These are phyloP conservation scores for Psittacula cyanocephala DNA, from an alignment of 2,113 vertebrate species.

Conservation along the genomic window DNA sequence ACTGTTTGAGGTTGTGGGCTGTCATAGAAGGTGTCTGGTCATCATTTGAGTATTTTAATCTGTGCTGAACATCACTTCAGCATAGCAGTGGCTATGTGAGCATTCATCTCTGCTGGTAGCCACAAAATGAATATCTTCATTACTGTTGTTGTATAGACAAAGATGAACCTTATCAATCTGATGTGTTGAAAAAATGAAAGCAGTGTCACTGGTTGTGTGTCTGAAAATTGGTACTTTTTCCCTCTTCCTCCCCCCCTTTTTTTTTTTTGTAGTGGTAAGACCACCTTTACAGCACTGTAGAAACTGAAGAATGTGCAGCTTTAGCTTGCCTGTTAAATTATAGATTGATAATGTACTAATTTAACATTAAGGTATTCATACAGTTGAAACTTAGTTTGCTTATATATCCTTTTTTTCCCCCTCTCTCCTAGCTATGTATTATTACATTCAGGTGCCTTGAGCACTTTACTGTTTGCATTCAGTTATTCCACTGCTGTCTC, in stretches of 20 bases:
- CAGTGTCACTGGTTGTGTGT: not conserved
- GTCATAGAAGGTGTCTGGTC: not conserved
- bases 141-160: not conserved
- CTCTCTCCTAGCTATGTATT: rapidly evolving
- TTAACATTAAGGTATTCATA: not conserved
- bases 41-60: not conserved
- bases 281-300: not conserved
- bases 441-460: not conserved
- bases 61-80: not conserved
- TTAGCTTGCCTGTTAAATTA: not conserved
- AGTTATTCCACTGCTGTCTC: not conserved
- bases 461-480: not conserved
- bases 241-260: not conserved
- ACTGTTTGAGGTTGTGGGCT: not conserved
- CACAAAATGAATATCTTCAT: not conserved
- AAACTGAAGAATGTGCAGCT: not conserved
- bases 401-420: rapidly evolving
- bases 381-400: not conserved
- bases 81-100: not conserved
- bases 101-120: not conserved
- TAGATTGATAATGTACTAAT: not conserved
- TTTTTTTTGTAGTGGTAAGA: not conserved
- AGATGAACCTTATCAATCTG: not conserved
- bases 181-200: not conserved
- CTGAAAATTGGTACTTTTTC: not conserved